These are phyloP conservation scores for Tiphia femorata DNA, from an alignment of 2,888 invertebrate species.

Conservation along the genomic window DNA sequence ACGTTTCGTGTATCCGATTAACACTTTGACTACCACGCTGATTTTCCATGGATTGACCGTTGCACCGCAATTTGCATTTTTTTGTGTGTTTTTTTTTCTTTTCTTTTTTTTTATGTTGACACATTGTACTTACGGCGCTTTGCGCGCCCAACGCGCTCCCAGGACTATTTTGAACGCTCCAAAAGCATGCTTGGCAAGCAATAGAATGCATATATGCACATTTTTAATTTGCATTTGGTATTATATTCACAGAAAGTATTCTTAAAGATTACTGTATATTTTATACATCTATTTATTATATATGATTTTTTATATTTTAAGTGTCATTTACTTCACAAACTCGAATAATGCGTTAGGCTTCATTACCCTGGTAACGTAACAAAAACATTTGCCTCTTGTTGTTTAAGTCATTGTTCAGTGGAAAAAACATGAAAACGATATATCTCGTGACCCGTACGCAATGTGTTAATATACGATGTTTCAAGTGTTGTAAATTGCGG, in stretches of 20 bases:
- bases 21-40: too few species aligned
- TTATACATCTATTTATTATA: constrained; percentile 1
- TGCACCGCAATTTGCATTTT: too few species aligned
- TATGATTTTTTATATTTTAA: constrained; percentile 1
- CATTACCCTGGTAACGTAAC: too few species aligned
- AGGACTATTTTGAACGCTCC: background rate
- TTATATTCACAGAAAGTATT: background rate
- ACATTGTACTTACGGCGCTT: background rate
- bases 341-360: constrained; percentile 16
- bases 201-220: background rate
- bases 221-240: background rate
- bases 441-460: too few species aligned
- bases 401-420: too few species aligned
- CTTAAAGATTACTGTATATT: background rate
- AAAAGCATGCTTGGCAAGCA: background rate
- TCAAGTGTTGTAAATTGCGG: too few species aligned
- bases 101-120: background rate
- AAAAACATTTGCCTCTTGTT: too few species aligned
- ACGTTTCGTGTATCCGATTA: too few species aligned
- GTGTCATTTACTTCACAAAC: constrained; percentile 16
- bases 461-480: too few species aligned
- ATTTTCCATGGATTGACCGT: too few species aligned
- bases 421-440: too few species aligned
- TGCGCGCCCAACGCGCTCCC: background rate
- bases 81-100: too few species aligned